Percentiles rank a stretch among this genome's conserved stretches.
Conservation (phyloP, 2,888 invertebrate genomes). For the Xanthia icteritia region DNA sequence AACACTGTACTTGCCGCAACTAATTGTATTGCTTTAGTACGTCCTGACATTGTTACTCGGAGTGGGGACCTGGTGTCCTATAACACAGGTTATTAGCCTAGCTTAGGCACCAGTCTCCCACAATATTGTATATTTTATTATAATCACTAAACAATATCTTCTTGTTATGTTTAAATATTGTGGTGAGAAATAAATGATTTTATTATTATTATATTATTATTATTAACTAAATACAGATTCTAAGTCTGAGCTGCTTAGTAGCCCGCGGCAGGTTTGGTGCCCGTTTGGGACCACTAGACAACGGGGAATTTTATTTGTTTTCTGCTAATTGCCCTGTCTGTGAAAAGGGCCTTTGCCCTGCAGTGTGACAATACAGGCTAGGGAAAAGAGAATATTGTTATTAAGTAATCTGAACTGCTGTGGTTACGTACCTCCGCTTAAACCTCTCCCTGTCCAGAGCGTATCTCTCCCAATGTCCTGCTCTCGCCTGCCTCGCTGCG, state of each 20-base stretch:
- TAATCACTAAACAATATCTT: too few relatives aligned
- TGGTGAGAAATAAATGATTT: too few relatives aligned
- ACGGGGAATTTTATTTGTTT: background rate
- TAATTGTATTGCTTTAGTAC: too few relatives aligned
- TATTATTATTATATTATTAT: too few relatives aligned
- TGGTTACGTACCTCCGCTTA: conserved; percentile 77
- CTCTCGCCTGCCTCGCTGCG: conserved; percentile 91
- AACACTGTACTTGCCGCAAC: too few relatives aligned
- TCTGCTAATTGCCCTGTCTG: background rate
- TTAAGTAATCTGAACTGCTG: background rate
- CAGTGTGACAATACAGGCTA: background rate
- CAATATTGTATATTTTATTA: too few relatives aligned
- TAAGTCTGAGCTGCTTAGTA: background rate
- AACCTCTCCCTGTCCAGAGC: conserved; percentile 90
- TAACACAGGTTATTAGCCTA: too few relatives aligned
- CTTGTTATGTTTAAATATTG: too few relatives aligned
- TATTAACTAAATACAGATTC: too few relatives aligned
- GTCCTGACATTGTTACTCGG: too few relatives aligned
- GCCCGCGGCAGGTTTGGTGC: background rate
- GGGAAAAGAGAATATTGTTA: background rate
- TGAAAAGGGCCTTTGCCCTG: background rate
- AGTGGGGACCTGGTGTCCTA: too few relatives aligned
- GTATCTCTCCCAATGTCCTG: conserved; percentile 91
- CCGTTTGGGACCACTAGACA: background rate
- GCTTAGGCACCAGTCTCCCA: too few relatives aligned